Conservation (phyloP, 1,140 invertebrate genomes). For the Drosophila bocqueti region DNA sequence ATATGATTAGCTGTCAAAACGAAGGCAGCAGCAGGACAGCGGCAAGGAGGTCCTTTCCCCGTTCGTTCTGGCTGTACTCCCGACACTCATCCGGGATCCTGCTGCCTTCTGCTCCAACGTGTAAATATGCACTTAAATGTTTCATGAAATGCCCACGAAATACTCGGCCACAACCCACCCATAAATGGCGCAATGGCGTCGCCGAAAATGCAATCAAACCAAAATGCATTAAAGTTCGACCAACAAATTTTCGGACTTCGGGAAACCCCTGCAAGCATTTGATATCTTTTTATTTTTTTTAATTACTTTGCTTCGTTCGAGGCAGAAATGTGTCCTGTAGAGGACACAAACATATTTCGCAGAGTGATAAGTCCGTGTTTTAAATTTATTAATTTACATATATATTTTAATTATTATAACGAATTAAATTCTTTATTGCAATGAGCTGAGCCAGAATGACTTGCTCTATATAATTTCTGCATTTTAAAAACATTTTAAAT, state of each 20-base stretch:
- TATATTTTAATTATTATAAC: no score
- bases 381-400: no score
- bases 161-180: neutral
- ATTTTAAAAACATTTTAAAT: no score
- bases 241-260: neutral
- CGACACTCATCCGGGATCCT: neutral
- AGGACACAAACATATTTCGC: neutral
- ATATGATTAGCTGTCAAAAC: slow-evolving; percentile 55
- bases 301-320: neutral
- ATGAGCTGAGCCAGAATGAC: no score
- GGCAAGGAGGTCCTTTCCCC: neutral
- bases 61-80: neutral
- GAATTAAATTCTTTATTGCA: no score
- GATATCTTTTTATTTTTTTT: neutral
- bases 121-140: slow-evolving; percentile 67
- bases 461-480: no score
- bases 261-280: neutral
- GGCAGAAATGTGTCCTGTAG: no score
- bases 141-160: slow-evolving; percentile 59
- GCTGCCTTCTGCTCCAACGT: slow-evolving; percentile 26
- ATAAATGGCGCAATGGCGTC: slow-evolving; percentile 1
- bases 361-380: neutral
- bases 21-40: neutral
- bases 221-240: slow-evolving; percentile 44
- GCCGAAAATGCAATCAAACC: slow-evolving; percentile 52